Base-by-base conservation (phyloP, 2,113 vertebrate species). In the Tursiops truncatus region DNA sequence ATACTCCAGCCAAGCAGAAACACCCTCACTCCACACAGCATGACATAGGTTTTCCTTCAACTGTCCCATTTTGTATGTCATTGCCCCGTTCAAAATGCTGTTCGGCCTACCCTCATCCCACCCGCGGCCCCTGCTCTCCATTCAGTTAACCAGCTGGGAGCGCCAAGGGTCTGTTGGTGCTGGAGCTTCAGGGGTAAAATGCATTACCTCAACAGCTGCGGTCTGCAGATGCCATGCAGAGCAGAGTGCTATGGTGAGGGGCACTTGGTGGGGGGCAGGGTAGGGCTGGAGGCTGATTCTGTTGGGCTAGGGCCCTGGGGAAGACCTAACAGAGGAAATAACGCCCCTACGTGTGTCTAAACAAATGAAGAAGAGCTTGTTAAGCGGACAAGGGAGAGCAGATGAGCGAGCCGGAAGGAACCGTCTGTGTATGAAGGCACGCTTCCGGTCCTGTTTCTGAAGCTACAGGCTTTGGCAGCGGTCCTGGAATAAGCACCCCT, bases 1-100 rank as follows among this genome's bases (percentile, higher is more conserved):
- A 84, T 63, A 71, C 70, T 74, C 33, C 36, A 60, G 31, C 11
- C 58, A 86, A 95, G 76, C 82, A 95, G 93, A 96, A 94, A 87
- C 73, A 6, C 12, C 79, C 76, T 67, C 26, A 56, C 38, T 70
- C 63, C 20, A 38, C 1, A 41, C 70, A 65, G 12, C 13, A 38
- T 17, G 28, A 36, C 23, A 21, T 26, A n/a, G 38, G 17, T 73
- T 86, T 97, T 60, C 62, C 38, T 67, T 96, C 90, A 85, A 0
- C 21, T 1, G 13, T 53, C 83, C 17, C 25, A 89, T 38, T 77
- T 62, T 86, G n/a, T 89, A 31, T 77, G 33, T 73, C 28, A 71
- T 96, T 95, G 73, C 44, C 62, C 14, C 26, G 17, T 86, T 67
- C 53, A 71, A 12, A 56, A 41, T 36, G 81, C 20, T 50, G 1